Conservation (phyloP, 2,797 vertebrate genomes). For the Epinephelus coioides region DNA sequence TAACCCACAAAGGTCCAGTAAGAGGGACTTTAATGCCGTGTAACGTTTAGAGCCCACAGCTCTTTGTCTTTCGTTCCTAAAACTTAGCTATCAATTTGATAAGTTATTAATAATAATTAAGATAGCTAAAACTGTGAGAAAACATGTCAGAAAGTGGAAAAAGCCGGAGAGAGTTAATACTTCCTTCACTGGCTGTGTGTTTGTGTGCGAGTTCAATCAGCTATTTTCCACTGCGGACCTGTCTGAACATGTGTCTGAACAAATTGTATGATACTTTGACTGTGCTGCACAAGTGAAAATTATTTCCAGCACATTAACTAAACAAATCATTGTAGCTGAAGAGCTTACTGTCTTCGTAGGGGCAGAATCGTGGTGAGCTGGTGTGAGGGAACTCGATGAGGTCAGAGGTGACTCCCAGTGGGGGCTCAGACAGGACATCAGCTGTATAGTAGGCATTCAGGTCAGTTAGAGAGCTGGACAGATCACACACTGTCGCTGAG, state of each 20-base stretch:
- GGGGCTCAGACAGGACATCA: constrained; percentile 83
- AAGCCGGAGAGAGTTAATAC: too few species aligned
- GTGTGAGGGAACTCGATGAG: constrained; percentile 78
- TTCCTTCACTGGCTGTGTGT: neutral
- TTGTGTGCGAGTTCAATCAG: neutral
- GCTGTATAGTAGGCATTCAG: constrained; percentile 84
- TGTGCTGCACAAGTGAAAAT: neutral
- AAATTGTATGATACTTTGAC: neutral
- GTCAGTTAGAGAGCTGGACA: constrained; percentile 83
- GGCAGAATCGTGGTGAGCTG: constrained; percentile 85
- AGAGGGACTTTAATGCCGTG: too few species aligned
- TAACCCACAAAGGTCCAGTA: too few species aligned
- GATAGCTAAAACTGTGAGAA: neutral
- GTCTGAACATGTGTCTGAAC: neutral
- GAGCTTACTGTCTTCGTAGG: constrained; percentile 92
- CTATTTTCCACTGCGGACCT: neutral
- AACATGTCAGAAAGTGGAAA: neutral
- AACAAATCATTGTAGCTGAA: neutral
- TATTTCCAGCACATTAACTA: neutral
- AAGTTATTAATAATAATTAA: too few species aligned
- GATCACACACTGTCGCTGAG: constrained; percentile 86
- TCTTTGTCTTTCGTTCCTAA: too few species aligned
- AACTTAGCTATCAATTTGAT: too few species aligned
- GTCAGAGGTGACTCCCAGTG: neutral
- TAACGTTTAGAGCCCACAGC: too few species aligned